phyloP scores from a whole-genome alignment of 2,797 vertebrate species.

The Pseudotriccus pelzelni region DNA sequence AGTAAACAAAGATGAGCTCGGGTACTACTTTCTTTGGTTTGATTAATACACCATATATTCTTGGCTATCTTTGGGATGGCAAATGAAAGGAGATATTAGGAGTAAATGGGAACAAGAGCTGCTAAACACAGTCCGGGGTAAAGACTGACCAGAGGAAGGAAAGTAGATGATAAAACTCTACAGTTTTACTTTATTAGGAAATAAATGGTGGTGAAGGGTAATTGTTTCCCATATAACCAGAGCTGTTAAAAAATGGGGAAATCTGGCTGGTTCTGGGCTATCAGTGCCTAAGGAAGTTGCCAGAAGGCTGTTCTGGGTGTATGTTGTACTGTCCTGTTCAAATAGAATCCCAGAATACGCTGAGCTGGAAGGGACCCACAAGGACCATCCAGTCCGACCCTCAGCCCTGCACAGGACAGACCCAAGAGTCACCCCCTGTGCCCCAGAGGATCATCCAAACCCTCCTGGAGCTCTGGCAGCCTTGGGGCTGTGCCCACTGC shows the following conservation, averaged over 20 bases:
- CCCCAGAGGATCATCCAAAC: rapidly evolving
- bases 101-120: not conserved
- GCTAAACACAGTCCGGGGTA: not conserved
- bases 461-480: not conserved
- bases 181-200: not conserved
- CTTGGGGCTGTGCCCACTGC: not conserved
- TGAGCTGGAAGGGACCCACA: not conserved
- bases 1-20: not conserved
- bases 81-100: not conserved
- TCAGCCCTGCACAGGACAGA: rapidly evolving
- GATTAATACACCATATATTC: not conserved
- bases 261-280: not conserved
- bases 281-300: not conserved
- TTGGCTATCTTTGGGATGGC: not conserved
- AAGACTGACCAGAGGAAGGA: not conserved
- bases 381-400: not conserved
- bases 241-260: not conserved
- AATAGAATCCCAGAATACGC: rapidly evolving
- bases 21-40: not conserved
- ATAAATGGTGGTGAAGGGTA: not conserved
- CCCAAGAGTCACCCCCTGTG: not conserved
- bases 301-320: not conserved
- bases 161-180: not conserved
- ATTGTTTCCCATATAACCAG: not conserved
- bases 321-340: not conserved